phyloP scores from a whole-genome alignment of 92 coral and sea anemone species.

The Heteractis magnifica region DNA sequence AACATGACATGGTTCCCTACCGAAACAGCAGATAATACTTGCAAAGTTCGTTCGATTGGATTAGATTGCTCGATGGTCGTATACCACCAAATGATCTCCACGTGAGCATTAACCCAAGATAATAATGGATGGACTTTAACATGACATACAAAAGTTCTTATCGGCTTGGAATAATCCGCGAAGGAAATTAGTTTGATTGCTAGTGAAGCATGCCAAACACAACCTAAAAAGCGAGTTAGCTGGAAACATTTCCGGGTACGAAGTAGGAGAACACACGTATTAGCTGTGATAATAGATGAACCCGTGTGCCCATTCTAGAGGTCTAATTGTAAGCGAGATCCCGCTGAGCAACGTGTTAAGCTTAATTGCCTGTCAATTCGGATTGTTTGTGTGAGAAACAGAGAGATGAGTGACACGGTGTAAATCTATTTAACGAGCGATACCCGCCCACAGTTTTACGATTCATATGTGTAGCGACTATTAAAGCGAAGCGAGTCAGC shows the following conservation, averaged over 20 bases:
- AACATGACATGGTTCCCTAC: neutral
- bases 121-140: conserved; percentile 30
- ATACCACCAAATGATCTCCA: conserved; percentile 21
- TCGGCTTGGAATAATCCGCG: conserved; percentile 88
- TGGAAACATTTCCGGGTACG: conserved; percentile 47
- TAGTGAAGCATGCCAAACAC: conserved; percentile 55
- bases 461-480: conserved; percentile 45
- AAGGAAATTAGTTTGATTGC: conserved; percentile 76
- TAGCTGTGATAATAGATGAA: conserved; percentile 15
- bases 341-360: conserved; percentile 69
- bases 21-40: neutral
- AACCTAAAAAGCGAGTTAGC: conserved; percentile 36
- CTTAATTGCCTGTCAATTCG: conserved; percentile 75
- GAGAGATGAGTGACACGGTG: conserved; percentile 86
- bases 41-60: conserved; percentile 1
- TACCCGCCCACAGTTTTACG: conserved; percentile 91
- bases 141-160: conserved; percentile 38
- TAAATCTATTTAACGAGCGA: conserved; percentile 70
- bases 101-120: conserved; percentile 30
- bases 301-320: conserved; percentile 36
- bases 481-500: conserved; percentile 30
- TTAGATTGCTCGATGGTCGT: neutral
- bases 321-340: conserved; percentile 51
- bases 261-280: conserved; percentile 24
- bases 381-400: conserved; percentile 83